Conservation (phyloP, 2,113 vertebrate species). For the Pteropus alecto region DNA sequence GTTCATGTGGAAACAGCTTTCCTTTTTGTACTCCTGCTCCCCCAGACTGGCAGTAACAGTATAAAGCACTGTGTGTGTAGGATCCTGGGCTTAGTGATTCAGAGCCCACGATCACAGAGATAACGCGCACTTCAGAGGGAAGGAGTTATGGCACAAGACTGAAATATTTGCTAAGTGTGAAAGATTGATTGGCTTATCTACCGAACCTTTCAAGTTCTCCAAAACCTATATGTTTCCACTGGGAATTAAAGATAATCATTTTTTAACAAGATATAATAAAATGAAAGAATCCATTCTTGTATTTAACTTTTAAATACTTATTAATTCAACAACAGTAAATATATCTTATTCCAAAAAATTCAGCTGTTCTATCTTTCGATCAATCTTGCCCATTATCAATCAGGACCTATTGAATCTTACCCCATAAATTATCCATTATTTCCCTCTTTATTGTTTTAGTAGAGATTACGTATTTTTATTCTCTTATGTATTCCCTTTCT, state of each 20-base stretch:
- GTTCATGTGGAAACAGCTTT: neutral
- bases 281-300: neutral
- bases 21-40: neutral
- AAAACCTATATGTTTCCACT: neutral
- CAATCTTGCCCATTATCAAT: neutral
- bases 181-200: neutral
- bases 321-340: neutral
- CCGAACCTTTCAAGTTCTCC: neutral
- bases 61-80: neutral
- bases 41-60: neutral
- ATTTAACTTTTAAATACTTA: neutral
- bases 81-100: neutral
- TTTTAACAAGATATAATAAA: neutral
- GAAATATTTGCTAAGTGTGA: neutral
- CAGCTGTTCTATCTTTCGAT: neutral
- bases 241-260: neutral
- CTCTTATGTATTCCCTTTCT: neutral
- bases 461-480: neutral
- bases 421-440: neutral
- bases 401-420: neutral
- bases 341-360: neutral
- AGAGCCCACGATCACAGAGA: neutral
- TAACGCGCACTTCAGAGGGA: neutral
- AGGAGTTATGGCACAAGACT: neutral
- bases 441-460: neutral